These are phyloP conservation scores for Lepisosteus osseus DNA, from an alignment of 2,113 vertebrate genomes.

Conservation along the genomic window DNA sequence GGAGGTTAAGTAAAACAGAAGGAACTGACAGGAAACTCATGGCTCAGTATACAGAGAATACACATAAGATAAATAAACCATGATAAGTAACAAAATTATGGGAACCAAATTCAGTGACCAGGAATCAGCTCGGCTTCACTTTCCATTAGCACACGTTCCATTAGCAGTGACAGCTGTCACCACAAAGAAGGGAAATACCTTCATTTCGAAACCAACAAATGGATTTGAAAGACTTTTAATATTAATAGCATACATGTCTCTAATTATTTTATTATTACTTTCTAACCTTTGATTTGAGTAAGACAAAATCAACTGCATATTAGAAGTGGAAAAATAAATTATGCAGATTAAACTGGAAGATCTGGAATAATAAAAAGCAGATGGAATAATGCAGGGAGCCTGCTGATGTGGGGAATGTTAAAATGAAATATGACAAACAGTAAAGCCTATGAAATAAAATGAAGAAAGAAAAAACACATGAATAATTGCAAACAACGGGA, in stretches of 20 bases:
- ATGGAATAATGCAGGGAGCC: slow-evolving; percentile 27
- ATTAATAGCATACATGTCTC: background rate
- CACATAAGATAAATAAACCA: slow-evolving; percentile 17
- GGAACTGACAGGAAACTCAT: background rate
- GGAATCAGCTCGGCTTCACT: background rate
- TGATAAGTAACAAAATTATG: background rate
- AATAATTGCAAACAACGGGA: slow-evolving; percentile 47
- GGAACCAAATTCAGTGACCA: background rate
- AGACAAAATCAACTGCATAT: slow-evolving; percentile 3
- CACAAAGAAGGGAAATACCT: slow-evolving; percentile 10
- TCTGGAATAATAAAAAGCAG: slow-evolving; percentile 35
- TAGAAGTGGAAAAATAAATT: slow-evolving; percentile 25
- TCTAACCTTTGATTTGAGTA: too few relatives aligned
- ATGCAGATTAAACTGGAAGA: slow-evolving; percentile 38
- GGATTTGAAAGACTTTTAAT: slow-evolving; percentile 1
- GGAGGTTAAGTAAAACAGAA: background rate
- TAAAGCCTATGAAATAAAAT: slow-evolving; percentile 47
- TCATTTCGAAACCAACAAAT: slow-evolving; percentile 6
- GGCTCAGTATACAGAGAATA: background rate
- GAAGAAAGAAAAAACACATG: slow-evolving; percentile 29
- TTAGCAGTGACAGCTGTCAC: slow-evolving; percentile 19
- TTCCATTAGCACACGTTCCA: slow-evolving; percentile 5
- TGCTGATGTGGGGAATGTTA: slow-evolving; percentile 37
- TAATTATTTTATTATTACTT: slow-evolving; percentile 12
- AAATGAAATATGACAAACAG: slow-evolving; percentile 49